These are phyloP conservation scores for Hylomyscus alleni DNA, from an alignment of 2,797 vertebrate genomes.

Conservation along the genomic window DNA sequence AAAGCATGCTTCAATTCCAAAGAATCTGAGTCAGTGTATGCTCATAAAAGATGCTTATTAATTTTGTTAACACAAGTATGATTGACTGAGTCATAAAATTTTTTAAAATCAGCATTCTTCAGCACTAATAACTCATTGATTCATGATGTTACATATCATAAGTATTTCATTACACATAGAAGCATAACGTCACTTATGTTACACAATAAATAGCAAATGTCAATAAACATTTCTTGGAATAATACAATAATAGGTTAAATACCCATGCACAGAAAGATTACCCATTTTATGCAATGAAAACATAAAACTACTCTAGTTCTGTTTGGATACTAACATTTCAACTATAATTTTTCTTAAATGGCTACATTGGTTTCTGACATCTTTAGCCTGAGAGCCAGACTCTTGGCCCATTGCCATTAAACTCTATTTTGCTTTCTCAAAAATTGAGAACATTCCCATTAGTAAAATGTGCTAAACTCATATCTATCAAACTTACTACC, in stretches of 20 bases:
- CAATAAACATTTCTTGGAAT: not conserved
- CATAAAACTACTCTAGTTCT: not conserved
- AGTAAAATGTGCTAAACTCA: not conserved
- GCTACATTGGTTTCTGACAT: not conserved
- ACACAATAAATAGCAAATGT: not conserved
- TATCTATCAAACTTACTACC: not conserved
- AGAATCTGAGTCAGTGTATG: not conserved
- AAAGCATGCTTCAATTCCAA: not conserved
- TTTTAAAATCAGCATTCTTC: conserved; percentile 15
- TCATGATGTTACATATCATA: not conserved
- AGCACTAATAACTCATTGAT: not conserved
- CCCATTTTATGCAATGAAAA: not conserved
- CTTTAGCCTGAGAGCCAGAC: not conserved
- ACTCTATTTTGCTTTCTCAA: not conserved
- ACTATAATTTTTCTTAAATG: not conserved
- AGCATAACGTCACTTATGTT: not conserved
- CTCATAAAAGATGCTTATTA: not conserved
- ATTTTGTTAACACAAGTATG: not conserved
- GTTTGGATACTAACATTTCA: not conserved
- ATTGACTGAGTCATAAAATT: not conserved
- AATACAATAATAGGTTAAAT: not conserved
- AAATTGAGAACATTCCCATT: not conserved
- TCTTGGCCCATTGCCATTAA: not conserved
- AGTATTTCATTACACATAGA: not conserved
- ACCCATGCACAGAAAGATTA: not conserved